Percentiles rank a stretch among this genome's conserved stretches.
Evolutionary conservation across 2,888 invertebrate genomes (phyloP).

Genomic region (Platycnemis pennipes): DNA sequence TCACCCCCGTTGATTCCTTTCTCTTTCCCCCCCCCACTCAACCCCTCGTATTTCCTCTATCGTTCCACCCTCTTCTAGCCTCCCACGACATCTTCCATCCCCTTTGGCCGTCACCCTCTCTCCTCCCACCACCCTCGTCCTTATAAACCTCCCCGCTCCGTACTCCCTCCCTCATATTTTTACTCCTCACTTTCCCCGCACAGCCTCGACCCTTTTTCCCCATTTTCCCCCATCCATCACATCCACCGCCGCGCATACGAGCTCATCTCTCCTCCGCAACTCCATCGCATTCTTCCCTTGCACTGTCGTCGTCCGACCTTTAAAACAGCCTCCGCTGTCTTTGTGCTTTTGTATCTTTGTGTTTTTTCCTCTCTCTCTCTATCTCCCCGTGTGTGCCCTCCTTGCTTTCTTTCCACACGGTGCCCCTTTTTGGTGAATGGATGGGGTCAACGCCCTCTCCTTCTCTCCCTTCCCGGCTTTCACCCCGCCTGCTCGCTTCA

Average conservation of each 20-base stretch:
- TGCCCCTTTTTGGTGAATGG: conserved; percentile 6
- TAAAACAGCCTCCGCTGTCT: not conserved
- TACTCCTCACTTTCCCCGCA: not conserved
- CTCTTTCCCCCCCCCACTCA: not conserved
- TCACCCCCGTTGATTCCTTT: conserved; percentile 35
- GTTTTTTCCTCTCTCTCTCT: too few species aligned
- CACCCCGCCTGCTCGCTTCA: not conserved
- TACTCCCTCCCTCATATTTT: not conserved
- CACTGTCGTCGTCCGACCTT: conserved; percentile 6
- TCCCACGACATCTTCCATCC: not conserved
- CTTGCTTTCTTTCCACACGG: not conserved
- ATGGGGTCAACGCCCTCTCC: not conserved
- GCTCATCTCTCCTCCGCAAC: not conserved
- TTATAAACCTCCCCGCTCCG: not conserved
- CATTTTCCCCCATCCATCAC: not conserved
- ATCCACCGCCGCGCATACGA: not conserved
- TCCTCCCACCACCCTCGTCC: not conserved
- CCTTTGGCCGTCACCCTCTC: too few species aligned
- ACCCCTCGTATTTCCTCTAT: not conserved
- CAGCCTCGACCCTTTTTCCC: not conserved
- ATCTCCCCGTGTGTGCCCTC: not conserved
- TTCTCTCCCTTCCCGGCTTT: not conserved
- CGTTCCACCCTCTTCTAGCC: not conserved
- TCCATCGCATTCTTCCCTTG: conserved; percentile 23
- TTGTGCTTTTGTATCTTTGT: not conserved